phyloP scores from a whole-genome alignment of 2,888 invertebrate genomes.

The Leptopterna dolabrata region DNA sequence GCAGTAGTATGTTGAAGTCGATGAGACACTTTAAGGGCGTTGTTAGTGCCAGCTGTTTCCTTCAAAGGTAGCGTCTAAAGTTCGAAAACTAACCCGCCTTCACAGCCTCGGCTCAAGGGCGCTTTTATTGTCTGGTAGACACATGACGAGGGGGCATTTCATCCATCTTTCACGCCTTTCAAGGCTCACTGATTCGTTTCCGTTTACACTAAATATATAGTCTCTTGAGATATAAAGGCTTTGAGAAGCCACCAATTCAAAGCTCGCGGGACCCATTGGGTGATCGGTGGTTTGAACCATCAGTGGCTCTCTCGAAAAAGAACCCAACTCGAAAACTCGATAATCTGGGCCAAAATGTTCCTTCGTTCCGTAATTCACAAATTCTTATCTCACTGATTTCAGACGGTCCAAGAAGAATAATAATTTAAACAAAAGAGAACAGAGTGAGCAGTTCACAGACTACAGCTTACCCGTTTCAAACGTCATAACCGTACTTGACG shows the following conservation, averaged over 20 bases:
- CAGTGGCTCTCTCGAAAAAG: background rate
- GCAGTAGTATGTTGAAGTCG: conserved; percentile 25
- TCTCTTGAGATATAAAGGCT: conserved; percentile 8
- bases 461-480: too few relatives aligned
- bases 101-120: background rate
- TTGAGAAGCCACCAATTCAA: background rate
- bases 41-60: conserved; percentile 54
- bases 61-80: conserved; percentile 49
- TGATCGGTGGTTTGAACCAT: conserved; percentile 1
- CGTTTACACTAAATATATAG: conserved; percentile 40
- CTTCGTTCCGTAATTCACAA: background rate
- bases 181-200: conserved; percentile 48
- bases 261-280: background rate
- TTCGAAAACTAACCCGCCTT: conserved; percentile 49
- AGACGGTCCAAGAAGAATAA: too few relatives aligned
- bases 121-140: conserved; percentile 42
- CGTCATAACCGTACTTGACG: too few relatives aligned
- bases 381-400: background rate
- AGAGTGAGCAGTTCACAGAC: too few relatives aligned
- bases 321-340: background rate
- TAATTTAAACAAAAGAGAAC: too few relatives aligned
- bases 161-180: conserved; percentile 33
- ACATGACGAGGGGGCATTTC: background rate
- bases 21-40: conserved; percentile 52
- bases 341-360: background rate